Evolutionary conservation across 2,797 vertebrate species (phyloP), one percentile per base, ranked within the genome.

Genomic region (Chelon labrosus): DNA sequence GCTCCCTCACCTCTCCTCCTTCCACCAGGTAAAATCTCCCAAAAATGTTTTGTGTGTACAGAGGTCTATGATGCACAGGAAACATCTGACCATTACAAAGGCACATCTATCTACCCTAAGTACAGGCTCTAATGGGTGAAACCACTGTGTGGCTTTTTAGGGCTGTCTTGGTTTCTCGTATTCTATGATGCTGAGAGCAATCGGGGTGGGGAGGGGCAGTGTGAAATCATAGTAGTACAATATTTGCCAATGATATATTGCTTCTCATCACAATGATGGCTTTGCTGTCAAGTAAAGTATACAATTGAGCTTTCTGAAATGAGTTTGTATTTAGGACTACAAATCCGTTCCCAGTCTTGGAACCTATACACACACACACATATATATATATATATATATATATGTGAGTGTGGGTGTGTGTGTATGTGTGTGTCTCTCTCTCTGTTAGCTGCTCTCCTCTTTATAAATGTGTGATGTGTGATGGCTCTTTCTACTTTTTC

Each of bases 1-100:
- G 97, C 76, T 97, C 97, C 55, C 95, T 98, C 86, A 96, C 96
- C 65, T 97, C 97, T 59, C 96, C 97, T 75, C 97, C 96, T 79
- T 96, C 95, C 56, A 96, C 96, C 95, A 97, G 97, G 97, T 98
- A 91, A 47, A 41, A 14, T 44, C 0, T 44, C 37, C 27, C 25
- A 46, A n/a, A 65, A 46, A 16, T 20, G 38, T 38, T 22, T 68
- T 5, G 22, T 14, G 38, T 63, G 60, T 76, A 38, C 12, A 19
- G 59, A 19, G 17, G 63, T 68, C 37, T 77, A 16, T 42, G 37
- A 52, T 55, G 8, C 63, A 51, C 47, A 44, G 47, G 31, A 80
- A 75, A 85, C 41, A 56, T 19, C 44, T 52, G 65, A 56, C 67
- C 49, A 52, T 47, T 69, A 41, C 14, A 51, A 25, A 56, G 42